Conservation (phyloP, 2,888 invertebrate genomes). For the Sphecodes monilicornis region DNA sequence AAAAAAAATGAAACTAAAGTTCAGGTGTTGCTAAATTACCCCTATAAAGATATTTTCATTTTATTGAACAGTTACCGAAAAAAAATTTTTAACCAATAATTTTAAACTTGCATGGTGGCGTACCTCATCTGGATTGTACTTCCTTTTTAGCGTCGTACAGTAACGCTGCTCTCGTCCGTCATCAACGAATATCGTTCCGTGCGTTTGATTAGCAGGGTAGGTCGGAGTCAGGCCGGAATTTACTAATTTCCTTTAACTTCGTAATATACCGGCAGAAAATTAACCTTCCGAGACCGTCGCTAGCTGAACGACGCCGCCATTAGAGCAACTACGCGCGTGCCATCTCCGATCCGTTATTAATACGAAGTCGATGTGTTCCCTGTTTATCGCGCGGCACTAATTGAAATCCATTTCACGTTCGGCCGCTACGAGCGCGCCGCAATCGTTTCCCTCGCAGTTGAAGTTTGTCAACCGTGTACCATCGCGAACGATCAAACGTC, state of each 20-base stretch:
- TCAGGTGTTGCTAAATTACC: too few relatives aligned
- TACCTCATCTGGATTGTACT: too few relatives aligned
- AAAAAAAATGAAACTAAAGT: too few relatives aligned
- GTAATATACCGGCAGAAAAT: conserved; percentile 19
- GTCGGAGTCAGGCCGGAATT: neutral
- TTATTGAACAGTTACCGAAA: too few relatives aligned
- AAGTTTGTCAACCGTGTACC: neutral
- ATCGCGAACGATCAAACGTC: neutral
- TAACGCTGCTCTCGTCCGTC: too few relatives aligned
- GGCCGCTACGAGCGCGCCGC: neutral
- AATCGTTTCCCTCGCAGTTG: neutral
- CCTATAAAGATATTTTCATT: too few relatives aligned
- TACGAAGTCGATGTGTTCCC: conserved; percentile 14
- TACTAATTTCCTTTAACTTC: neutral
- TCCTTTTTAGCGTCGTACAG: too few relatives aligned
- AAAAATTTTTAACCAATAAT: too few relatives aligned
- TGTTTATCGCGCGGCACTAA: conserved; percentile 20
- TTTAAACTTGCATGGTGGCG: too few relatives aligned
- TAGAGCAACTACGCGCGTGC: conserved; percentile 12
- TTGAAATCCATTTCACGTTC: conserved; percentile 22
- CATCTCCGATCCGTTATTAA: conserved; percentile 39
- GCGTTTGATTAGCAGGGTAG: neutral
- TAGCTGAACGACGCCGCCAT: conserved; percentile 5
- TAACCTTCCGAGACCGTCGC: conserved; percentile 15
- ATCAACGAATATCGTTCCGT: neutral